phyloP scores from a whole-genome alignment of 1,140 invertebrate species.

The Drosophila gunungcola region DNA sequence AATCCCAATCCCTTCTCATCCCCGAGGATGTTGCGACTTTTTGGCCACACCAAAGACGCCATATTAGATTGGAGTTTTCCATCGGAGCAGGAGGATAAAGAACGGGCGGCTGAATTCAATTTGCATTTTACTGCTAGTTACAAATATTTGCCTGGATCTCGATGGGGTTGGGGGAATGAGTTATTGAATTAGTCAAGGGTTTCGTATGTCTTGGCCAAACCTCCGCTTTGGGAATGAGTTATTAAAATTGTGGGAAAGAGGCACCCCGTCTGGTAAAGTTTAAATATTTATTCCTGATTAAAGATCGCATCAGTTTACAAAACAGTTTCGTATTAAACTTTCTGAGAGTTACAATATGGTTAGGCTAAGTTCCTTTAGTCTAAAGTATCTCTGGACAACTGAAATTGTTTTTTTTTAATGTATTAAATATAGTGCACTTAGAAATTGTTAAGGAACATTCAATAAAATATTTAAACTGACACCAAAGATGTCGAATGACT shows the following conservation, averaged over 20 bases:
- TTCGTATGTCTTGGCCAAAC: slow-evolving; percentile 26
- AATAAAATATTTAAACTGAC: too few relatives aligned
- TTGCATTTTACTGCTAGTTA: slow-evolving; percentile 76
- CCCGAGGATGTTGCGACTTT: slow-evolving; percentile 53
- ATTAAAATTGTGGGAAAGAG: slow-evolving; percentile 9
- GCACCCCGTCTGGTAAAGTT: slow-evolving; percentile 1
- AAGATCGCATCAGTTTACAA: background rate
- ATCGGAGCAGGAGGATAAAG: slow-evolving; percentile 2
- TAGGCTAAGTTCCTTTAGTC: too few relatives aligned
- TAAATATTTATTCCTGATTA: background rate
- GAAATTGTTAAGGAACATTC: too few relatives aligned
- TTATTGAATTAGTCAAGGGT: slow-evolving; percentile 70
- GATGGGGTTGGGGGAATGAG: slow-evolving; percentile 41
- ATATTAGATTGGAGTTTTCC: slow-evolving; percentile 59
- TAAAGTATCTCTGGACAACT: too few relatives aligned
- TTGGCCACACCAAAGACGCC: slow-evolving; percentile 75
- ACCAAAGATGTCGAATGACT: too few relatives aligned
- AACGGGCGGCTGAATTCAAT: slow-evolving; percentile 61
- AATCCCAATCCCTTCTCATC: slow-evolving; percentile 22
- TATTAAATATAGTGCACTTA: too few relatives aligned
- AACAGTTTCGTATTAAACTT: background rate
- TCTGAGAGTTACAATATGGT: too few relatives aligned
- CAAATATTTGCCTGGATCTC: slow-evolving; percentile 69
- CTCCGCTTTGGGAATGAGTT: slow-evolving; percentile 15
- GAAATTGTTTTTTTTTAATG: too few relatives aligned